Percentiles rank a stretch among this genome's conserved stretches.
These are phyloP conservation scores for Heliangelus exortis DNA, from an alignment of 2,797 vertebrate species.

Conservation along the genomic window DNA sequence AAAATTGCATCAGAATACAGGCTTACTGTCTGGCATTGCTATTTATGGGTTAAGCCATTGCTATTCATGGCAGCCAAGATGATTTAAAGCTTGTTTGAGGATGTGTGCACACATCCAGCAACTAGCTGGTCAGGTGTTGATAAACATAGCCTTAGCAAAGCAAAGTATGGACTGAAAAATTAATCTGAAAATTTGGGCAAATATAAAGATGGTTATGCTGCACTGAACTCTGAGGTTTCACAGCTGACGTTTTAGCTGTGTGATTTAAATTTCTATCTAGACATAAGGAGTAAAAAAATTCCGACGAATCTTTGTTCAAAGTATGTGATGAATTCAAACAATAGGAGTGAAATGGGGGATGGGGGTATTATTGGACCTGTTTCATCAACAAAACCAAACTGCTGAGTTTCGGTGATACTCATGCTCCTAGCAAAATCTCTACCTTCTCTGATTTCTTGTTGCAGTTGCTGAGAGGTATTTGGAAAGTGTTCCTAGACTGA, in stretches of 20 bases:
- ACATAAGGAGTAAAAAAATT: background rate
- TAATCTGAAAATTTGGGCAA: background rate
- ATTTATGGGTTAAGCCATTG: background rate
- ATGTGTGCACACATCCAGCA: background rate
- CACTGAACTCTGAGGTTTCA: background rate
- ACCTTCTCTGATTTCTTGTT: background rate
- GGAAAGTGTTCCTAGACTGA: background rate
- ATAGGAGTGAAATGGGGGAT: background rate
- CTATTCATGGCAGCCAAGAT: background rate
- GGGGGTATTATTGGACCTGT: background rate
- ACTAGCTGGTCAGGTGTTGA: background rate
- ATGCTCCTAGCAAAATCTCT: background rate
- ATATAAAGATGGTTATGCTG: background rate
- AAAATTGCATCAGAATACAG: constrained; percentile 12
- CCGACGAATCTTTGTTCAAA: background rate
- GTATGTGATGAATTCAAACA: background rate
- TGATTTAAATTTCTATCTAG: background rate
- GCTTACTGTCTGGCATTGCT: background rate
- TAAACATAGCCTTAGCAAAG: background rate
- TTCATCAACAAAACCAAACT: background rate
- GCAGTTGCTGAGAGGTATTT: background rate
- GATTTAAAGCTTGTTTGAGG: constrained; percentile 9
- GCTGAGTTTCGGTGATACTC: background rate
- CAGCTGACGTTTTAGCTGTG: background rate
- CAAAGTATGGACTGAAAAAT: background rate